Evolutionary conservation across 2,113 vertebrate genomes (phyloP).

Genomic region (Phaetusa simplex): DNA sequence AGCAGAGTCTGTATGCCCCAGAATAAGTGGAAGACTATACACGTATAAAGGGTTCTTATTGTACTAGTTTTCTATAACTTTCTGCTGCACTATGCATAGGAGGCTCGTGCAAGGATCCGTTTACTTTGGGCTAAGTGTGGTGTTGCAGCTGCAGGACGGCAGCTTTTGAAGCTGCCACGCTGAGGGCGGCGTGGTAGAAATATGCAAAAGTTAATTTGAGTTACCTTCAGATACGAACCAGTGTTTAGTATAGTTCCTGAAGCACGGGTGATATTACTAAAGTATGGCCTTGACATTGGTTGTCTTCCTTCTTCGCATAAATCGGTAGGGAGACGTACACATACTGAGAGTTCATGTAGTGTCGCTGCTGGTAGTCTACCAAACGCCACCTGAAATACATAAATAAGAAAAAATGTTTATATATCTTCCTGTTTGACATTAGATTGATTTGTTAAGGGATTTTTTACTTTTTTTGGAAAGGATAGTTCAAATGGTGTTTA

Average conservation of each 20-base stretch:
- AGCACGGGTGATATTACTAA: fast-evolving
- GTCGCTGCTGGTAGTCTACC: neutral
- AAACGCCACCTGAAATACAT: neutral
- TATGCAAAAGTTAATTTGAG: neutral
- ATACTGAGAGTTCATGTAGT: neutral
- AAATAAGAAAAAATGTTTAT: neutral
- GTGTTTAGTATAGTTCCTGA: neutral
- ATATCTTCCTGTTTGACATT: neutral
- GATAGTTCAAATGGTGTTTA: neutral
- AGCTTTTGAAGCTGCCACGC: neutral
- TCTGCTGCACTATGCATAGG: neutral
- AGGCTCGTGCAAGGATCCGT: neutral
- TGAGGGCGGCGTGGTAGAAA: fast-evolving
- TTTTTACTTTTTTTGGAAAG: neutral
- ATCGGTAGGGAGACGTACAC: fast-evolving
- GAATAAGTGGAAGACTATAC: neutral
- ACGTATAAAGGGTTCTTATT: neutral
- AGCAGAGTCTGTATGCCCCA: neutral
- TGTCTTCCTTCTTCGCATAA: neutral
- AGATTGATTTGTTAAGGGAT: neutral
- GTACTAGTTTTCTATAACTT: neutral
- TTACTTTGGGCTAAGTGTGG: neutral
- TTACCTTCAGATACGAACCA: neutral
- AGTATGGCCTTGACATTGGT: neutral
- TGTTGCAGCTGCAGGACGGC: neutral